These are phyloP conservation scores for Ctenomys sociabilis DNA, from an alignment of 2,113 vertebrate species.

Conservation along the genomic window DNA sequence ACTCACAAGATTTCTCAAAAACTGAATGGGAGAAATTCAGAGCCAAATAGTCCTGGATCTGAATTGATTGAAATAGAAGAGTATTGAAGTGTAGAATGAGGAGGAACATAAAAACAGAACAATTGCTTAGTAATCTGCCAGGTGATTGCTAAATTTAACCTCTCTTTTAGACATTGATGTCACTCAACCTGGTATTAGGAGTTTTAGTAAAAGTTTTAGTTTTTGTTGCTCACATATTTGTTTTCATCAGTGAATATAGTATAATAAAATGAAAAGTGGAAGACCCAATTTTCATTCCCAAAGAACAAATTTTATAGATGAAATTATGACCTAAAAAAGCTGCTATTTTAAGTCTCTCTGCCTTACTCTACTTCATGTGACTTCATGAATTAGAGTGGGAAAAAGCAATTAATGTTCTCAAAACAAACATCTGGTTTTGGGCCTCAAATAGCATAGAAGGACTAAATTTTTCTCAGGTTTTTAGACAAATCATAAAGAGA, in stretches of 20 bases:
- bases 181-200: not conserved
- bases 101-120: slow-evolving; percentile 15
- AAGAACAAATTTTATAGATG: not conserved
- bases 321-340: not conserved
- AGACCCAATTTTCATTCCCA: not conserved
- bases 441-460: not conserved
- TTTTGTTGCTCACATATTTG: not conserved
- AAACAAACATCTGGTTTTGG: not conserved
- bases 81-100: not conserved
- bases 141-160: not conserved
- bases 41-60: slow-evolving; percentile 60
- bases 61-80: slow-evolving; percentile 48
- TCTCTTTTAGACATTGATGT: not conserved
- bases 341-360: not conserved
- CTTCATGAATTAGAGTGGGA: not conserved
- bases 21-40: slow-evolving; percentile 64
- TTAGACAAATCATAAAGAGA: not conserved
- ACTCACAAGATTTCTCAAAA: slow-evolving; percentile 71
- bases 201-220: slow-evolving; percentile 46
- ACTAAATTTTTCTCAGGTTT: not conserved
- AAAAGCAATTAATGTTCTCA: not conserved
- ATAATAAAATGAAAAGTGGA: not conserved
- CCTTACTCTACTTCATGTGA: not conserved
- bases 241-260: not conserved
- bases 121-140: not conserved